phyloP scores from a whole-genome alignment of 2,888 invertebrate species.

The Lithophane leautieri region DNA sequence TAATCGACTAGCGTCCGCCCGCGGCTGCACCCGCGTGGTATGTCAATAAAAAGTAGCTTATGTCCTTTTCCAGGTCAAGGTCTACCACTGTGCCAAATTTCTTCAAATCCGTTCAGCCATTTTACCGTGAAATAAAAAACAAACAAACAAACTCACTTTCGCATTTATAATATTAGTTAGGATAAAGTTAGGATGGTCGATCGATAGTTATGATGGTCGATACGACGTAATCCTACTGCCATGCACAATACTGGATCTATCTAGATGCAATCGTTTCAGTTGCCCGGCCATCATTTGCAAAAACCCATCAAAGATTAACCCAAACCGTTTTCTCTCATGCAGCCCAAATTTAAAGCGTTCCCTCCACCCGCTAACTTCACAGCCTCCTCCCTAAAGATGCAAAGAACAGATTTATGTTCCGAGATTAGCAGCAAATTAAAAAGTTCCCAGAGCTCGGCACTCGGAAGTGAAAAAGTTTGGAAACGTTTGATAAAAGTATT shows the following conservation, averaged over 20 bases:
- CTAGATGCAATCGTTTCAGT: not conserved
- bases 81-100: no score
- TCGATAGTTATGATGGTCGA: not conserved
- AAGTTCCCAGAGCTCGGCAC: slow-evolving; percentile 66
- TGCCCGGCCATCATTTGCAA: not conserved
- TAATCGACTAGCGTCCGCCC: not conserved
- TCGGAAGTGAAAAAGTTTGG: slow-evolving; percentile 69
- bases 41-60: no score
- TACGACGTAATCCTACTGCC: not conserved
- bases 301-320: not conserved
- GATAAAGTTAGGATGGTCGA: not conserved
- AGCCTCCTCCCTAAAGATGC: slow-evolving; percentile 65
- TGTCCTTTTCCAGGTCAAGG: no score
- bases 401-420: slow-evolving; percentile 75
- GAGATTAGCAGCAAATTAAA: slow-evolving; percentile 76
- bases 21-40: no score
- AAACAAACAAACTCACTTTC: no score
- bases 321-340: not conserved
- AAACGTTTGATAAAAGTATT: slow-evolving; percentile 65
- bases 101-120: no score
- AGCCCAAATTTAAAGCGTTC: not conserved
- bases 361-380: slow-evolving; percentile 28
- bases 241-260: not conserved
- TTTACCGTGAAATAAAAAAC: no score
- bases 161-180: no score